Percentiles rank a stretch among this genome's conserved stretches.
Conservation (phyloP, 2,797 vertebrate species). For the Natrix natrix region DNA sequence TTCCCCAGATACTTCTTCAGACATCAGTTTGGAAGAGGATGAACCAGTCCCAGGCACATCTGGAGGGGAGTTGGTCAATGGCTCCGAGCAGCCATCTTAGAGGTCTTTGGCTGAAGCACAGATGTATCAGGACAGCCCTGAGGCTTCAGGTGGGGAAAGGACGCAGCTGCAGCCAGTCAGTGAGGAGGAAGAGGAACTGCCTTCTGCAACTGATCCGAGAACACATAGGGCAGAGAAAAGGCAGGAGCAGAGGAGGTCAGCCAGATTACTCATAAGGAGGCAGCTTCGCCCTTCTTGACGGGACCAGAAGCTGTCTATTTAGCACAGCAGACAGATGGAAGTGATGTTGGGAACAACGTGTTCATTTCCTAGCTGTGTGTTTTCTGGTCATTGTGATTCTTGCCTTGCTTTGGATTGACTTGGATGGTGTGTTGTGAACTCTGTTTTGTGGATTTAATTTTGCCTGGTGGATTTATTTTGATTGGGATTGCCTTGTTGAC, state of each 20-base stretch:
- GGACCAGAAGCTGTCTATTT: neutral
- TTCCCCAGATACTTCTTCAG: neutral
- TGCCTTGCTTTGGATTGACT: neutral
- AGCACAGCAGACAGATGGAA: neutral
- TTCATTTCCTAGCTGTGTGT: neutral
- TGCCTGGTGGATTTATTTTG: neutral
- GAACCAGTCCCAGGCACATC: neutral
- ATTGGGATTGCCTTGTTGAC: neutral
- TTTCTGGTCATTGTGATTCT: neutral
- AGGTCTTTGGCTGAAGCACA: neutral
- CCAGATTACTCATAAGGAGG: neutral
- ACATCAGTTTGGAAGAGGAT: neutral
- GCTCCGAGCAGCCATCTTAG: neutral
- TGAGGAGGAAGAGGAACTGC: neutral
- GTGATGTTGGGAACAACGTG: neutral
- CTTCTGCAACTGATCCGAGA: neutral
- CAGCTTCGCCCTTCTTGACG: neutral
- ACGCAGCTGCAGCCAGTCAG: neutral
- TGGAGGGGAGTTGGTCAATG: neutral
- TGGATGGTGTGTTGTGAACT: neutral
- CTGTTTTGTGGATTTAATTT: neutral
- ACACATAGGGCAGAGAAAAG: neutral
- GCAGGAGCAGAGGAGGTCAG: neutral
- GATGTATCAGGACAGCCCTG: neutral
- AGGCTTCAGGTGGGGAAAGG: neutral